Base-by-base conservation (phyloP, 2,797 vertebrate genomes). In the Tinamus major region DNA sequence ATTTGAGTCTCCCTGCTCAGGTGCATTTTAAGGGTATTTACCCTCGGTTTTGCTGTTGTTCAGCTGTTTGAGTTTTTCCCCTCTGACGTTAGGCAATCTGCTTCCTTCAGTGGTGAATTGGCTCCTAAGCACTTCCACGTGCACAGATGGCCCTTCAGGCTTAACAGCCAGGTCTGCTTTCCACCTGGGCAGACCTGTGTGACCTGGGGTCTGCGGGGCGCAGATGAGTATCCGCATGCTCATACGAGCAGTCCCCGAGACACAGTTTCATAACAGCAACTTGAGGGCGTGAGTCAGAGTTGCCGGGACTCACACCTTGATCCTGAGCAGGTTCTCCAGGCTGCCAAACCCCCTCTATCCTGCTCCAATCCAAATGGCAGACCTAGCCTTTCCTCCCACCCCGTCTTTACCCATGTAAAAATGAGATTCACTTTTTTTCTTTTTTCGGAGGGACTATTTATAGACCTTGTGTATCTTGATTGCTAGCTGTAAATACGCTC, bases 21-120 rank as follows among this genome's bases (percentile, higher is more conserved):
- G n/a, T 75, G 14, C 31, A 39, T 65, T 94, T 85, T 82, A 85
- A 87, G 48, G 33, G 16, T 31, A 53, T 51, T 86, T 74, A 68
- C 0, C 42, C 72, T 61, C 64, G 58, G 3, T 68, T 92, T 13
- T 13, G 21, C 49, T 77, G 37, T n/a, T 46, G 29, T 70, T 90
- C 53, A 56, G 14, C 53, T 74, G 21, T 85, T 68, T 77, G 68
- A 56, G 91, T 92, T 88, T 88, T 90, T 89, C 75, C 69, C 55
- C 68, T 77, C 35, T 33, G 62, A 92, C 78, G 33, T 58, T 3
- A 44, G 63, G 35, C 33, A 2, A 81, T 79, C 92, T 13, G 39
- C 35, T 31, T 21, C 21, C 41, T 83, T 74, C 51, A 65, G 67
- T 85, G 67, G 18, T 19, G 56, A 44, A 23, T 35, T 42, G 58